phyloP scores from a whole-genome alignment of 2,113 vertebrate species.

The Meleagris gallopavo region DNA sequence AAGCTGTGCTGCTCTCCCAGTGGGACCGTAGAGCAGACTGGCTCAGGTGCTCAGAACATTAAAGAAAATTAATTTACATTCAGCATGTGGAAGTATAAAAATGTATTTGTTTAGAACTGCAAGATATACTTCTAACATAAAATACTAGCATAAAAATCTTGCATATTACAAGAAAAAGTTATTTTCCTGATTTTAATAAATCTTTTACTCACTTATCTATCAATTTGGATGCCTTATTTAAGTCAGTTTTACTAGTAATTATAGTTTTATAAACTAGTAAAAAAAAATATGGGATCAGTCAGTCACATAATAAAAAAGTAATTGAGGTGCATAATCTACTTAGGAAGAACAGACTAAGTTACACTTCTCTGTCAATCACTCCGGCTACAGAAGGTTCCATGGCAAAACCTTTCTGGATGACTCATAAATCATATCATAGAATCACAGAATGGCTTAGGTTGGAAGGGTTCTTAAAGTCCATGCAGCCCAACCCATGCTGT shows the following conservation, averaged over 20 bases:
- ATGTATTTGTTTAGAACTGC: not conserved
- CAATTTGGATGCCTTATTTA: not conserved
- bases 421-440: too few relatives aligned
- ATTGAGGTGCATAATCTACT: not conserved
- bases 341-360: not conserved
- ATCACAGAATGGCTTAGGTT: too few relatives aligned
- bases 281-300: not conserved
- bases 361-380: not conserved
- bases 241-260: not conserved
- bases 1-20: not conserved
- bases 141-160: not conserved
- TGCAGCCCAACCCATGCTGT: too few relatives aligned
- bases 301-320: not conserved
- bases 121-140: not conserved
- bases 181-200: not conserved
- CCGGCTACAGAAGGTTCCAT: not conserved
- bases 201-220: not conserved
- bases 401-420: not conserved
- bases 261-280: not conserved
- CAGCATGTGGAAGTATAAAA: not conserved
- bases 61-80: slow-evolving; percentile 45
- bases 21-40: slow-evolving; percentile 15
- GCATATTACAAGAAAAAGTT: not conserved
- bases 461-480: too few relatives aligned
- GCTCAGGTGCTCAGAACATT: slow-evolving; percentile 38